These are phyloP conservation scores for Sciurus niger DNA, from an alignment of 2,113 vertebrate genomes.

Conservation along the genomic window DNA sequence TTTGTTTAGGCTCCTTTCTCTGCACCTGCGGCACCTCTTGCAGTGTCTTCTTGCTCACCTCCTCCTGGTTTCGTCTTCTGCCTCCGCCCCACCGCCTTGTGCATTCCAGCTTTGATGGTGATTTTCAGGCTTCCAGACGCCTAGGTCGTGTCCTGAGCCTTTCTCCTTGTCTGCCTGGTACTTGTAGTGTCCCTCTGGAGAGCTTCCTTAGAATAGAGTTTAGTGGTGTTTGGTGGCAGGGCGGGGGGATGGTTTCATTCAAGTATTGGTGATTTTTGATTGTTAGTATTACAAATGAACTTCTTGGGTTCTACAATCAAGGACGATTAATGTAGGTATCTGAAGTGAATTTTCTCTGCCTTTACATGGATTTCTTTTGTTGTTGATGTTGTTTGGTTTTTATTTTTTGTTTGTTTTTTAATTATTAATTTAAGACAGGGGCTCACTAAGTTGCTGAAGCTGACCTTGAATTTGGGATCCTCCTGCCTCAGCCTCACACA, in stretches of 20 bases:
- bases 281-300: constrained; percentile 29
- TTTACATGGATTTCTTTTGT: neutral
- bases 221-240: neutral
- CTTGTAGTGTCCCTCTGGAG: neutral
- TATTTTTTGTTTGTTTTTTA: too few relatives aligned
- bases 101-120: neutral
- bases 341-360: neutral
- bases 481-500: too few relatives aligned
- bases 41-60: neutral
- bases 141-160: neutral
- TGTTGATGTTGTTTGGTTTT: too few relatives aligned
- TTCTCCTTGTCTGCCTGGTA: neutral
- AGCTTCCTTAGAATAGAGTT: neutral
- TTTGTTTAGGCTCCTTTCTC: neutral
- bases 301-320: neutral
- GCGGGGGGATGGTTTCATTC: neutral
- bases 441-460: too few relatives aligned
- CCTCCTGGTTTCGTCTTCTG: constrained; percentile 17
- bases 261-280: neutral
- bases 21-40: neutral
- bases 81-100: neutral
- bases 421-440: too few relatives aligned
- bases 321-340: neutral
- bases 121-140: neutral
- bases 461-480: too few relatives aligned